Evolutionary conservation across 1,140 invertebrate genomes (phyloP), one percentile per base, ranked within the genome.

Genomic region (Cephus cinctus): DNA sequence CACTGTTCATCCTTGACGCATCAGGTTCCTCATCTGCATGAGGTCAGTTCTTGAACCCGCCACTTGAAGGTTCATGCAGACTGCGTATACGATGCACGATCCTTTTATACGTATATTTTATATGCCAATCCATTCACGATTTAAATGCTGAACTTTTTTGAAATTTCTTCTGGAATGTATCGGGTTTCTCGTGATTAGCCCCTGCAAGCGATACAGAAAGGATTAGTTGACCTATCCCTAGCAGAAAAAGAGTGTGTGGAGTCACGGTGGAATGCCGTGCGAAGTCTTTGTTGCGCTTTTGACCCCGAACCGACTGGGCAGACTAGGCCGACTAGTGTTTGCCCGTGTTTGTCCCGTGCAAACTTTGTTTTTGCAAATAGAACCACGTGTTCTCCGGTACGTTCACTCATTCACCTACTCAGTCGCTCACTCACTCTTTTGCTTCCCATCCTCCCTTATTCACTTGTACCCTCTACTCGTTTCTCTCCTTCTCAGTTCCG

Each of bases 301-400:
- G 54, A 63, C 65, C 65, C 61, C 48, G 58, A 64, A 61, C n/a
- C n/a, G n/a, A n/a, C n/a, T n/a, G n/a, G n/a, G 48, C 56, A 51
- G 47, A 43, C 56, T 63, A 66, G 59, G 61, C 53, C 61, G 54
- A 54, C 59, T 61, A 59, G 56, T 65, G 59, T 61, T 41, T 48
- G 21, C 56, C 48, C 51, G 59, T 71, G 67, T 71, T 71, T 71
- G 68, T 69, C 65, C 62, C 67, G 63, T 54, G 67, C 60, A 71
- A 71, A 71, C 67, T 69, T 69, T 69, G 63, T 69, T 69, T 69
- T 71, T 69, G 60, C 67, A 71, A 69, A 71, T 68, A 69, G 63
- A 71, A 66, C 63, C 60, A 64, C 64, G 65, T 65, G 63, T 69
- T 67, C 54, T 57, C 47, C 48, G 56, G 50, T 9, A 6, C n/a